phyloP scores from a whole-genome alignment of 2,888 invertebrate species.

The Diarsia brunnea region DNA sequence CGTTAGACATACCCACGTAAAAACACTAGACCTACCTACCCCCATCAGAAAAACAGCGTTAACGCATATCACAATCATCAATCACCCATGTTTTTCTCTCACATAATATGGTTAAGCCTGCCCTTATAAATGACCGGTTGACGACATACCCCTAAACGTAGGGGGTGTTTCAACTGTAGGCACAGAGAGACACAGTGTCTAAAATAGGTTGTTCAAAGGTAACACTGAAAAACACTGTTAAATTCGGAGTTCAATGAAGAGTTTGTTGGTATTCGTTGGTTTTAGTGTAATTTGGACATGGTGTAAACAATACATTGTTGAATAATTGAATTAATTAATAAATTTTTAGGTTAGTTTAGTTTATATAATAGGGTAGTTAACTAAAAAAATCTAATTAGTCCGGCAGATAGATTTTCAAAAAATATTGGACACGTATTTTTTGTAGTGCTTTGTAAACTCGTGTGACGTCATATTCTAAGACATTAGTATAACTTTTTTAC shows the following conservation, averaged over 20 bases:
- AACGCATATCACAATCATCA: constrained; percentile 39
- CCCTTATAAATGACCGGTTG: constrained; percentile 39
- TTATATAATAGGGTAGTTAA: no score
- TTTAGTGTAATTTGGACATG: not conserved
- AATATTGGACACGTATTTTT: no score
- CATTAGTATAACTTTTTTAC: no score
- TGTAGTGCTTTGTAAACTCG: no score
- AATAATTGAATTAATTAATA: not conserved
- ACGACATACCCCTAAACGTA: constrained; percentile 9
- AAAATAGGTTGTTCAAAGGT: not conserved
- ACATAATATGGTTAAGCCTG: constrained; percentile 37
- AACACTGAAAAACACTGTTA: not conserved
- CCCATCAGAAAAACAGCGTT: constrained; percentile 39
- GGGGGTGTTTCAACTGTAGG: constrained; percentile 32
- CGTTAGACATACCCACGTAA: not conserved
- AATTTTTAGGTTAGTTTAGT: no score
- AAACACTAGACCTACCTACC: not conserved
- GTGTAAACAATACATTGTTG: not conserved
- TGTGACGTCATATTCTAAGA: no score
- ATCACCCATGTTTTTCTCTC: constrained; percentile 46
- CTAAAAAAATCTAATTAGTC: no score
- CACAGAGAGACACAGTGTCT: constrained; percentile 31
- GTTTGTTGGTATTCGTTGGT: not conserved
- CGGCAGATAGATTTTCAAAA: no score
- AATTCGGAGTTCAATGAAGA: not conserved